phyloP scores from a whole-genome alignment of 2,797 vertebrate genomes.

The Microhierax caerulescens region DNA sequence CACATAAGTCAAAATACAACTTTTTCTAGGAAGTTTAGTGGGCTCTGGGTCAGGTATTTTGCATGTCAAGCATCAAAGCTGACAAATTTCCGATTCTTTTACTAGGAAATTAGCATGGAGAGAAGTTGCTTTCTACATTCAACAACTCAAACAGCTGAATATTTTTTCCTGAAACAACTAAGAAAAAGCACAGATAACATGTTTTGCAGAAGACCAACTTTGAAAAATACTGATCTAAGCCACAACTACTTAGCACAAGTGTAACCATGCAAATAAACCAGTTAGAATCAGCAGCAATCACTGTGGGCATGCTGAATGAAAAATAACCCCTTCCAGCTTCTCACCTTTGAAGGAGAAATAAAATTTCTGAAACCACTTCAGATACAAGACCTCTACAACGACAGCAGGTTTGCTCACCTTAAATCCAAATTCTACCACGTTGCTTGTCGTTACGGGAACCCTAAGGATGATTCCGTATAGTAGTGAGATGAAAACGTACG shows the following conservation, averaged over 20 bases:
- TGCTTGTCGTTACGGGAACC: background rate
- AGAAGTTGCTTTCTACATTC: background rate
- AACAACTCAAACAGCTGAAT: background rate
- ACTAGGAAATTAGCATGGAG: slow-evolving; percentile 43
- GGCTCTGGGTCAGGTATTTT: slow-evolving; percentile 35
- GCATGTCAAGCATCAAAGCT: background rate
- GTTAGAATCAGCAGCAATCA: background rate
- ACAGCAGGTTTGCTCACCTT: background rate
- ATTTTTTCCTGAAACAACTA: background rate
- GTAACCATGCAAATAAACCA: background rate
- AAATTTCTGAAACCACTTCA: slow-evolving; percentile 33
- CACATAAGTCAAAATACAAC: background rate
- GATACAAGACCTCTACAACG: background rate
- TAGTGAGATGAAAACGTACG: background rate
- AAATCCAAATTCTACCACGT: background rate
- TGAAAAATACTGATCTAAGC: background rate
- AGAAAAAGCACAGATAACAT: background rate
- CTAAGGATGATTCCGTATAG: background rate
- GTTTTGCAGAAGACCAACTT: background rate
- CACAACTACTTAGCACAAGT: background rate
- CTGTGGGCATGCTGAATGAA: fast-evolving
- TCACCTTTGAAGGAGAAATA: background rate
- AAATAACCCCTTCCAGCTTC: background rate
- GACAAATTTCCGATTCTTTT: background rate
- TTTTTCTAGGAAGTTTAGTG: slow-evolving; percentile 23